phyloP scores from a whole-genome alignment of 2,113 vertebrate genomes.

The Tor tambroides region DNA sequence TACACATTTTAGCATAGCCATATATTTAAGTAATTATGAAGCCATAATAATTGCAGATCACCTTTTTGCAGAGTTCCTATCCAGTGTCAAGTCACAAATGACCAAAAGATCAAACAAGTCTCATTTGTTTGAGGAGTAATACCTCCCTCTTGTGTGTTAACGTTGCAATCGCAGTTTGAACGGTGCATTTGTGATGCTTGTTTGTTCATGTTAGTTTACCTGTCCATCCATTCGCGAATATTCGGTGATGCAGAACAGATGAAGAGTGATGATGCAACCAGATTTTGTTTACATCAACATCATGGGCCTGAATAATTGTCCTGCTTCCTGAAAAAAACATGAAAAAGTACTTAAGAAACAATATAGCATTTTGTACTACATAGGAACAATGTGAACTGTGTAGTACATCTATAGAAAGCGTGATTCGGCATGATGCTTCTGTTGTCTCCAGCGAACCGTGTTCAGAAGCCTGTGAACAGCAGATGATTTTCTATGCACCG shows the following conservation, averaged over 20 bases:
- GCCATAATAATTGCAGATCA: background rate
- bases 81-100: background rate
- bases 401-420: background rate
- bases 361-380: background rate
- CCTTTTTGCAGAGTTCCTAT: background rate
- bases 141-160: slow-evolving; percentile 74
- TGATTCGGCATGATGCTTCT: background rate
- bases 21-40: background rate
- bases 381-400: background rate
- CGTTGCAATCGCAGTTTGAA: background rate
- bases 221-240: background rate
- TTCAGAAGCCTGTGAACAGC: background rate
- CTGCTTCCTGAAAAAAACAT: background rate
- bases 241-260: background rate
- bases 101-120: background rate
- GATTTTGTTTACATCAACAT: background rate
- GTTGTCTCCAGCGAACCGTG: background rate
- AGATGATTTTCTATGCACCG: slow-evolving; percentile 4
- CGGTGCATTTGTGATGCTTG: background rate
- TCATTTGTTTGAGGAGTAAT: slow-evolving; percentile 68
- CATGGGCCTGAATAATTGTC: background rate
- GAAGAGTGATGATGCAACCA: background rate
- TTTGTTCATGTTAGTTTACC: background rate
- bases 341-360: background rate
- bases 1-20: too few species aligned